Base-by-base conservation (phyloP, 2,113 vertebrate species). In the Mormyrus iriodes region DNA sequence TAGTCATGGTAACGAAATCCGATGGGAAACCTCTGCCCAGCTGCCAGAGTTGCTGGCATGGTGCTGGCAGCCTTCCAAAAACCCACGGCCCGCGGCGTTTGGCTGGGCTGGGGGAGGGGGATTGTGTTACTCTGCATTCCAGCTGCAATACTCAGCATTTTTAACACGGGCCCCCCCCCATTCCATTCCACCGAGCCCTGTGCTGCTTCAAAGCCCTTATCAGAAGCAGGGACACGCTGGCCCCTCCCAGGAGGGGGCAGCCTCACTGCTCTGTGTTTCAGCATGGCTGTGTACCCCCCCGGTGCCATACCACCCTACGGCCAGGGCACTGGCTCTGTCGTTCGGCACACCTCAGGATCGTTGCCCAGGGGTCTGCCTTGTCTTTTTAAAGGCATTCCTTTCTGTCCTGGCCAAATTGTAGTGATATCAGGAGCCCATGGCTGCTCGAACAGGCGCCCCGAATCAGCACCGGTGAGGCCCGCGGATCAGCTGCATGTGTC, bases 161-260 rank as follows among this genome's bases (percentile, higher is more conserved):
- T 85, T 88, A 35, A 82, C 88, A n/a, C 19, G 31, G 49, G 61
- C 19, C 39, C 87, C 55, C 35, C 12, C 39, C 42, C 58, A 6
- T 79, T 73, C 82, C 88, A 83, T 88, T 88, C 48, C 48, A 7
- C 73, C 3, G 52, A 61, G 52, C 35, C 35, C 52, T 89, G 73
- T n/a, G 76, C 44, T 83, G 31, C 44, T 35, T 89, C 76, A 89
- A 76, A 69, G 31, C 44, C 21, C 88, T 61, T 89, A 89, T 84
- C 88, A 61, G 79, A 21, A 1, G 24, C 31, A 4, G 10, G 51
- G 21, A 4, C 19, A 19, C 39, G 0, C 46, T 4, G 8, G 3
- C 42, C n/a, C n/a, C n/a, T n/a, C n/a, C n/a, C n/a, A n/a, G n/a
- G n/a, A n/a, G n/a, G n/a, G n/a, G n/a, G n/a, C n/a, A n/a, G n/a